Percentiles rank a stretch among this genome's conserved stretches.
phyloP scores from a whole-genome alignment of 2,888 invertebrate species.

The Polietes domitor region DNA sequence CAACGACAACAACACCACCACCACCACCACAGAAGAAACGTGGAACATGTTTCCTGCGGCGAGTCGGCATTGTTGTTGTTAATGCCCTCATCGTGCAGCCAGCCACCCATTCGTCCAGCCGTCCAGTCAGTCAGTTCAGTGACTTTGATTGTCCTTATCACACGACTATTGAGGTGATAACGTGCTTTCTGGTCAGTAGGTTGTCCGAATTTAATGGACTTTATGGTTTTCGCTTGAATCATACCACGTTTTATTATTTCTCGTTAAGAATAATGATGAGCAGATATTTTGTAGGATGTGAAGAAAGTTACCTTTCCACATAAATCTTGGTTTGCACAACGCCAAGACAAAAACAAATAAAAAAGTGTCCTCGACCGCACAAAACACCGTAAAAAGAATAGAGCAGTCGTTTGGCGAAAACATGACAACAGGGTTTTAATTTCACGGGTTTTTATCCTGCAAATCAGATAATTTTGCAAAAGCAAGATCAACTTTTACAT shows the following conservation, averaged over 20 bases:
- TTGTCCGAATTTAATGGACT: slow-evolving; percentile 4
- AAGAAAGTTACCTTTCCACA: not conserved
- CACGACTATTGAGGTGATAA: not conserved
- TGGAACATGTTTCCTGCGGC: not conserved
- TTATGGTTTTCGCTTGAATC: not conserved
- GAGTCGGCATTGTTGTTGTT: not conserved
- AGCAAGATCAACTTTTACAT: no score
- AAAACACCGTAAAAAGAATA: no score
- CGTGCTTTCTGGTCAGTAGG: not conserved
- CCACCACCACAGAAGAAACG: not conserved
- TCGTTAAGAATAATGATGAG: not conserved
- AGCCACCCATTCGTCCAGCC: not conserved
- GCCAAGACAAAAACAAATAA: not conserved
- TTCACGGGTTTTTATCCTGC: no score
- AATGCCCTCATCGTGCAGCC: not conserved
- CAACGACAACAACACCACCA: not conserved
- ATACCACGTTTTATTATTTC: not conserved
- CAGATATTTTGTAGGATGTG: no score
- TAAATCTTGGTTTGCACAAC: not conserved
- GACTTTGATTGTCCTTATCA: not conserved
- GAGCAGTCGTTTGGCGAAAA: no score
- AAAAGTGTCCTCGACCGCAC: not conserved
- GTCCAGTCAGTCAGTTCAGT: not conserved
- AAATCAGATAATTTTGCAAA: no score
- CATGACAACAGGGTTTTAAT: no score